phyloP scores from a whole-genome alignment of 2,888 invertebrate species.

The Gastrophysa polygoni region DNA sequence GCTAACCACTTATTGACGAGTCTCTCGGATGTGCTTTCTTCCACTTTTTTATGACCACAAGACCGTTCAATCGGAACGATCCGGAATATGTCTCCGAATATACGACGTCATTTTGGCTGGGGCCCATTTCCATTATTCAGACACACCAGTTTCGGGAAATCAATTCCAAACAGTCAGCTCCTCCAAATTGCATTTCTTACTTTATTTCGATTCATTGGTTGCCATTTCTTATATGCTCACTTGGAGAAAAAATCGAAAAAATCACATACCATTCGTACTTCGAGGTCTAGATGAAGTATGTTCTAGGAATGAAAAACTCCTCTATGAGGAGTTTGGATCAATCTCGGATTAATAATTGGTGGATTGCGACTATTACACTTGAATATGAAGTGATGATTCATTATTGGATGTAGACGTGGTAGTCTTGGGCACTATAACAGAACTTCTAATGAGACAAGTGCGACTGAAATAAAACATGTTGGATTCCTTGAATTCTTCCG shows the following conservation, averaged over 20 bases:
- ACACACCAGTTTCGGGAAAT: constrained; percentile 52
- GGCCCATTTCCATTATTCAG: constrained; percentile 38
- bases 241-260: background rate
- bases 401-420: too few relatives aligned
- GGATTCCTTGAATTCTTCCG: too few relatives aligned
- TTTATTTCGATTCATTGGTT: constrained; percentile 45
- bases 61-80: constrained; percentile 41
- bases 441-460: too few relatives aligned
- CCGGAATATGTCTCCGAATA: constrained; percentile 46
- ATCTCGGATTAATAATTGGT: too few relatives aligned
- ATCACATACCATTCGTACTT: background rate
- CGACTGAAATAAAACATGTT: too few relatives aligned
- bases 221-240: background rate
- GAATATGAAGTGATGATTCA: too few relatives aligned
- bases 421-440: too few relatives aligned
- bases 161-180: constrained; percentile 54
- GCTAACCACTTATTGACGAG: background rate
- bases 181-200: constrained; percentile 55
- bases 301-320: background rate
- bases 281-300: background rate
- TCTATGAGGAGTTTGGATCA: too few relatives aligned
- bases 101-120: constrained; percentile 49
- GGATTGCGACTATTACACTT: too few relatives aligned
- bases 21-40: background rate
- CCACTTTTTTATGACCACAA: constrained; percentile 23